Conservation (phyloP, 2,797 vertebrate species). For the Simalia tracyae region DNA sequence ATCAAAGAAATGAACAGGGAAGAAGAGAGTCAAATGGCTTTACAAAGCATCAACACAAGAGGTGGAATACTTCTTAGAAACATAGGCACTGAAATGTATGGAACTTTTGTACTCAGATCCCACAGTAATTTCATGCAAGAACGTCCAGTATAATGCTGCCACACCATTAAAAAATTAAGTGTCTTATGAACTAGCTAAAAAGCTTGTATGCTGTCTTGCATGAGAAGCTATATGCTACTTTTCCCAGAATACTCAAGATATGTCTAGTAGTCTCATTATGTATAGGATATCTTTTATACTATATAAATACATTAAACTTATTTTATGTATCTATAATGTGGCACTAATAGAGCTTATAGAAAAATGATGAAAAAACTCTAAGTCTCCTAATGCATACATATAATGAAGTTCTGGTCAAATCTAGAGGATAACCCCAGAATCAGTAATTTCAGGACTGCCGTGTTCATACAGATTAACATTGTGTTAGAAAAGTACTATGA, state of each 20-base stretch:
- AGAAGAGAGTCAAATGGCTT: conserved; percentile 57
- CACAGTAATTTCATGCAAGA: background rate
- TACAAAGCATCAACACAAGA: conserved; percentile 50
- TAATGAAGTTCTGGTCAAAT: background rate
- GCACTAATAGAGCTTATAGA: background rate
- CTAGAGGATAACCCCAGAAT: background rate
- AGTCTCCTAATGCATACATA: background rate
- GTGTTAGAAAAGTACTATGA: background rate
- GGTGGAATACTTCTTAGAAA: background rate
- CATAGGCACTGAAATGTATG: background rate
- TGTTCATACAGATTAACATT: background rate
- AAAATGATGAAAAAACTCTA: background rate
- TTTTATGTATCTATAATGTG: background rate
- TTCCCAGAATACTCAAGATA: background rate
- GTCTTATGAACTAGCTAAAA: background rate
- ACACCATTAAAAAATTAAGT: background rate
- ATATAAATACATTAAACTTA: background rate
- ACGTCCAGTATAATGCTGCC: background rate
- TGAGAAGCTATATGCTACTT: background rate
- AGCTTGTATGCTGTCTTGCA: background rate
- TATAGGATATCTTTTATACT: background rate
- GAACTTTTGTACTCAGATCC: background rate
- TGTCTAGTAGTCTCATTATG: background rate
- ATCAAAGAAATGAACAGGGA: conserved; percentile 69
- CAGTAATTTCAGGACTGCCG: background rate